These are phyloP conservation scores for Haliclona indistincta DNA, from an alignment of 37 sponge, comb jelly and placozoan genomes.

Conservation along the genomic window DNA sequence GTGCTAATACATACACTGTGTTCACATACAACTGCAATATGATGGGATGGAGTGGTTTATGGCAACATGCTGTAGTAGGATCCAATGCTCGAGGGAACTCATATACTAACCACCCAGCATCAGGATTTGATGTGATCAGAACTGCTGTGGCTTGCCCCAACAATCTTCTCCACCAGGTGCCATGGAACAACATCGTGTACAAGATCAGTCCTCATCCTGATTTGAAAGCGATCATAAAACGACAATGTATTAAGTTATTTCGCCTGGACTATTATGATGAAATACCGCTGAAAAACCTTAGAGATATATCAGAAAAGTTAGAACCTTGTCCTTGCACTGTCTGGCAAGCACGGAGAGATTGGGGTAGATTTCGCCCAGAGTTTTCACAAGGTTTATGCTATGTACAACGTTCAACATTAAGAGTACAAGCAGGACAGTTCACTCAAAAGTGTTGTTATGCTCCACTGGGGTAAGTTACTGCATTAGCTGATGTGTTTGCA, in stretches of 20 bases:
- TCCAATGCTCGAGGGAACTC: constrained; percentile 45
- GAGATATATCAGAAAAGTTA: background rate
- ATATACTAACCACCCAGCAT: constrained; percentile 31
- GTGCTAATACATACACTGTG: constrained; percentile 41
- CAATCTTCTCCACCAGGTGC: too few species aligned
- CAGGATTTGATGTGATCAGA: constrained; percentile 1
- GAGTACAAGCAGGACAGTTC: too few species aligned
- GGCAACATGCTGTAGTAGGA: constrained; percentile 30
- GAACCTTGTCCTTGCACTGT: constrained; percentile 23
- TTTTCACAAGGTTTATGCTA: too few species aligned
- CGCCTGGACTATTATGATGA: too few species aligned
- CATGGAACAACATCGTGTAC: constrained; percentile 44
- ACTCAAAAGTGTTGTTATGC: too few species aligned
- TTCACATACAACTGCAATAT: constrained; percentile 69
- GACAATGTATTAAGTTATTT: background rate
- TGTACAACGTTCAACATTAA: too few species aligned
- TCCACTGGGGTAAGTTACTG: too few species aligned
- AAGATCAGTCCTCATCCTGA: constrained; percentile 11
- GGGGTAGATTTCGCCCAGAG: too few species aligned
- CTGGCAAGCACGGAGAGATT: constrained; percentile 18
- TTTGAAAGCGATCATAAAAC: background rate
- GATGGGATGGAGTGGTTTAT: constrained; percentile 59
- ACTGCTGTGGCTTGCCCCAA: too few species aligned
- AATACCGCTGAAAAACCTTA: background rate
- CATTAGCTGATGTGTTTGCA: too few species aligned